Percentiles rank a stretch among this genome's conserved stretches.
Conservation (phyloP, 2,888 invertebrate genomes). For the Mimachlamys varia region DNA sequence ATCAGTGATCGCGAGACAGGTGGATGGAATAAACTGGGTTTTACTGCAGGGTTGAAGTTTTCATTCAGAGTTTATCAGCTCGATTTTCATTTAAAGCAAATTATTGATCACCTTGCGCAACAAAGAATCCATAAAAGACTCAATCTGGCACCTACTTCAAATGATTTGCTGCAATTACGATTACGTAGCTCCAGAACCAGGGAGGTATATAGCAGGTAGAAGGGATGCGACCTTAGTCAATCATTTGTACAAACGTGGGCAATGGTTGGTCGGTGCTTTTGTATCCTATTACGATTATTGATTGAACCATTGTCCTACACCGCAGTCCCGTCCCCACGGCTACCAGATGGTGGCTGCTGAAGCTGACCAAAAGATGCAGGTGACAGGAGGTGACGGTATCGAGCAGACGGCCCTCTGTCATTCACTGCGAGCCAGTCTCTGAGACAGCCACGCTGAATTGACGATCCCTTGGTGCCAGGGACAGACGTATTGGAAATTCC, state of each 20-base stretch:
- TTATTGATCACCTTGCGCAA: not conserved
- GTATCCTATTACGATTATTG: slow-evolving; percentile 26
- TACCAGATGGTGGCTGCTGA: slow-evolving; percentile 31
- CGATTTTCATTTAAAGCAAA: not conserved
- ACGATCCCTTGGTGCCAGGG: slow-evolving; percentile 12
- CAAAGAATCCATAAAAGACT: not conserved
- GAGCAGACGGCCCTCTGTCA: slow-evolving; percentile 31
- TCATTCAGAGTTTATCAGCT: not conserved
- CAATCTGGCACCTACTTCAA: not conserved
- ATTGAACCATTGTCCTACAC: not conserved
- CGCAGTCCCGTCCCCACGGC: slow-evolving; percentile 24
- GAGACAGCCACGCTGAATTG: not conserved
- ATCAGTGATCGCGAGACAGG: not conserved
- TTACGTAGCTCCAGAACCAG: slow-evolving; percentile 6
- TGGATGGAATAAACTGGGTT: not conserved
- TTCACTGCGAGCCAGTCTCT: not conserved
- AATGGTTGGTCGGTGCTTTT: slow-evolving; percentile 32
- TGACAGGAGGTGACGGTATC: slow-evolving; percentile 18
- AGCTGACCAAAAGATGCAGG: slow-evolving; percentile 29
- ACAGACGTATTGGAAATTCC: slow-evolving; percentile 32
- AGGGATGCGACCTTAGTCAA: not conserved
- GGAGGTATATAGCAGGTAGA: slow-evolving; percentile 2
- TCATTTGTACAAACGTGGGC: not conserved
- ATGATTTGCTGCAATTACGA: slow-evolving; percentile 8
- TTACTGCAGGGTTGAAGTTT: not conserved